Evolutionary conservation across 2,113 vertebrate genomes (phyloP), one percentile per base, ranked within the genome.

Genomic region (Hemicordylus capensis): DNA sequence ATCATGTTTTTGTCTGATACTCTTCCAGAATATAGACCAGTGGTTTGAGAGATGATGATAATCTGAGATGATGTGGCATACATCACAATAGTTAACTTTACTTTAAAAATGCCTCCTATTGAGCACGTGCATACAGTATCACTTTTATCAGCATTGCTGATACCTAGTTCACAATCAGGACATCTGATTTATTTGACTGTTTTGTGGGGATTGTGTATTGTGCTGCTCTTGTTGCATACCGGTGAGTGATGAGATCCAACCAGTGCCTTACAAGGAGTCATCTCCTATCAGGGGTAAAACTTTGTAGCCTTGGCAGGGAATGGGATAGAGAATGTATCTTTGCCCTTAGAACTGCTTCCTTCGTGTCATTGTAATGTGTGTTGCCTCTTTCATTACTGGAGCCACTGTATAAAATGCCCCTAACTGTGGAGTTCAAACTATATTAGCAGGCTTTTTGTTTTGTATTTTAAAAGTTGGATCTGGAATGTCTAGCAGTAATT

Each of bases 141-240:
- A 80, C 48, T 88, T 83, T 77, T 75, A 76, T 73, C 37, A 39
- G 39, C 1, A n/a, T 93, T 90, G 86, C n/a, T 61, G 46, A 37
- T 59, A 72, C 42, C 51, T 58, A n/a, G 54, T 61, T 44, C 31
- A 61, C 14, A 56, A 70, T n/a, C 24, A 6, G 20, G 20, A 63
- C 61, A 58, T 48, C 58, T 42, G 44, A 46, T 83, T 24, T 58
- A 83, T 34, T 51, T 34, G 69, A 83, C 61, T 46, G 61, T 6
- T 74, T 42, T n/a, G 24, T 6, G 26, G 46, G 17, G 2, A n/a
- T n/a, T n/a, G n/a, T n/a, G n/a, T n/a, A n/a, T n/a, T n/a, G 22
- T n/a, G 56, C 74, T 76, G 9, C 75, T 39, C 12, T 61, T 61
- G 74, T 44, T 70, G n/a, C 31, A 72, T 20, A 42, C n/a, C 42